Conservation (phyloP, 2,888 invertebrate genomes). For the Callyntrura sp. region DNA sequence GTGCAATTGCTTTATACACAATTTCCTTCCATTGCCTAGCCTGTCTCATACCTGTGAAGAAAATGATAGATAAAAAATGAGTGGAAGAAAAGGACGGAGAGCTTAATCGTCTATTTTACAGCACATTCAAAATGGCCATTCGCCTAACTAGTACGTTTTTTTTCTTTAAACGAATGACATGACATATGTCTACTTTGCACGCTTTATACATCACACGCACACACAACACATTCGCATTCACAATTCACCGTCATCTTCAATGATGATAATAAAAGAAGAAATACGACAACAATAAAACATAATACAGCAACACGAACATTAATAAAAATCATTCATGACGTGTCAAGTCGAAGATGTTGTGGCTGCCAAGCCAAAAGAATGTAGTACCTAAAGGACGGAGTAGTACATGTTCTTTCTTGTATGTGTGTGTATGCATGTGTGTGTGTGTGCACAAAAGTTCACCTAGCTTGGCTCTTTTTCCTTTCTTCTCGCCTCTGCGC, state of each 20-base stretch:
- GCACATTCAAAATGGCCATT: slow-evolving; percentile 78
- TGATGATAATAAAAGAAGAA: slow-evolving; percentile 55
- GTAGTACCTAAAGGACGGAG: slow-evolving; percentile 10
- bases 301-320: slow-evolving; percentile 68
- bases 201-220: slow-evolving; percentile 62
- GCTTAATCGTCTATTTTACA: slow-evolving; percentile 77
- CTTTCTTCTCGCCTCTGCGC: slow-evolving; percentile 18
- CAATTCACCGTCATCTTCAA: slow-evolving; percentile 59
- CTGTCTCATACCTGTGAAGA: slow-evolving; percentile 9
- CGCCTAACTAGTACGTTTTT: slow-evolving; percentile 53
- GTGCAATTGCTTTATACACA: not conserved
- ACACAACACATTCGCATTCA: slow-evolving; percentile 26
- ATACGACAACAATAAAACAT: slow-evolving; percentile 68
- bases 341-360: slow-evolving; percentile 73
- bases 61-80: slow-evolving; percentile 66
- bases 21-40: slow-evolving; percentile 8
- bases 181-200: slow-evolving; percentile 69
- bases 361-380: slow-evolving; percentile 64
- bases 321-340: slow-evolving; percentile 76
- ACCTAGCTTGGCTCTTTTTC: slow-evolving; percentile 41
- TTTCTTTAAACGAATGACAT: slow-evolving; percentile 47
- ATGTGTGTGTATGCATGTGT: slow-evolving; percentile 7
- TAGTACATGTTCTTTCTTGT: slow-evolving; percentile 24
- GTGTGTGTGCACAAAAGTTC: slow-evolving; percentile 22
- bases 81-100: slow-evolving; percentile 69